Evolutionary conservation across 2,888 invertebrate genomes (phyloP).

Genomic region (Xylocampa areola): DNA sequence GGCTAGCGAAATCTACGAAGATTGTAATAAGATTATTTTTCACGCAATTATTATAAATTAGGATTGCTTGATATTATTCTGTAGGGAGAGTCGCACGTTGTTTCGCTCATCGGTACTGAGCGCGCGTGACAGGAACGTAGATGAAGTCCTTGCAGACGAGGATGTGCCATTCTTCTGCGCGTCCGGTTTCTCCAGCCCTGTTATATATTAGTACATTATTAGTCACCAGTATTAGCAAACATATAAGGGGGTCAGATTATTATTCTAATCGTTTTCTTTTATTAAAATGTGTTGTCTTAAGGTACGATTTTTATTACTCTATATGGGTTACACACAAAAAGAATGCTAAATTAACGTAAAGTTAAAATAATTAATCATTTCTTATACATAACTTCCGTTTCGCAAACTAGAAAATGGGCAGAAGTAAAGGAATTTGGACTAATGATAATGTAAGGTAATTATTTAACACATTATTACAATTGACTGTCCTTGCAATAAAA

Average conservation of each 20-base stretch:
- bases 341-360: too few relatives aligned
- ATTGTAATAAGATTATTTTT: background rate
- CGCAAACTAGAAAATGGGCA: too few relatives aligned
- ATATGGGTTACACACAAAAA: too few relatives aligned
- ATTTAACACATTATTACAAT: background rate
- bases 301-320: too few relatives aligned
- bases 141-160: conserved; percentile 81
- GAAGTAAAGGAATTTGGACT: too few relatives aligned
- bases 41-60: conserved; percentile 53
- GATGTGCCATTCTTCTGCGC: conserved; percentile 80
- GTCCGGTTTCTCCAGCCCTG: conserved; percentile 84
- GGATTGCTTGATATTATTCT: conserved; percentile 72
- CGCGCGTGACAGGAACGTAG: conserved; percentile 83
- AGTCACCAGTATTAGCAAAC: conserved; percentile 55
- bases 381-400: too few relatives aligned
- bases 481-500: too few relatives aligned
- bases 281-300: background rate
- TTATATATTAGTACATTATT: conserved; percentile 78
- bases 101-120: conserved; percentile 83
- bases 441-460: background rate
- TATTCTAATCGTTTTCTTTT: background rate
- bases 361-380: too few relatives aligned
- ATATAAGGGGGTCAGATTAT: conserved; percentile 16
- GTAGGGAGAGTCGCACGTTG: conserved; percentile 72
- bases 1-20: too few relatives aligned